Evolutionary conservation across 2,888 invertebrate species (phyloP), one percentile per base, ranked within the genome.

Genomic region (Scaptomyza polygonia): DNA sequence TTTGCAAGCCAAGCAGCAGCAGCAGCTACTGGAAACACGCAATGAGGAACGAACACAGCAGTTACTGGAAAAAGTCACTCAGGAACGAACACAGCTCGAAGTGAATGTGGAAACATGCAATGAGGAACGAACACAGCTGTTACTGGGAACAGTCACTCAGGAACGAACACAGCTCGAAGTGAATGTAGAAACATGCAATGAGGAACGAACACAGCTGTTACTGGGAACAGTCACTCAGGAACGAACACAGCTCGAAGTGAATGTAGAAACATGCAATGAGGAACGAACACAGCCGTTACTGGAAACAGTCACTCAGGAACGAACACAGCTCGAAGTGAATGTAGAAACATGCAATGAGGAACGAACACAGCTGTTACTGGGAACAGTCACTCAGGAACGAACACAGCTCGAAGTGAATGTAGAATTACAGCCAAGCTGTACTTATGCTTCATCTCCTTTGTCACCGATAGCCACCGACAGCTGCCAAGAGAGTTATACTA

Each of bases 1-100:
- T 3, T 30, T 12, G 4, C 72, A 61, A 30, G 49, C 56, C 11
- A 73, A 64, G 16, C 55, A 62, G 34, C 63, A 67, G n/a, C n/a
- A n/a, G 11, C 42, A 43, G 1, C 12, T 54, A 16, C 12, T 40
- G 16, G 27, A 36, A 14, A 5, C 21, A 2, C 14, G 14, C 0
- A 48, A 36, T 0, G 4, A 21, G 0, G 21, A 39, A 12, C n/a
- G 30, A 16, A 30, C 12, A 7, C 18, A 30, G 14, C 14, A 8
- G 1, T n/a, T 54, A 16, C 12, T 40, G 16, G 27, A 36, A 14
- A 5, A 16, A 2, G 18, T n/a, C 0, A 48, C 32, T 0, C 6
- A 21, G 0, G 21, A 39, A 12, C n/a, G 30, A 16, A 30, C 12
- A 7, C 18, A 30, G 14, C 14, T 16, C 7, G 40, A 32, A 8